A percentile compares a stretch with the other conserved stretches of the same genome.
Evolutionary conservation across 2,113 vertebrate genomes (phyloP).

Genomic region (crab-eating macaque (Macaca fascicularis)): DNA sequence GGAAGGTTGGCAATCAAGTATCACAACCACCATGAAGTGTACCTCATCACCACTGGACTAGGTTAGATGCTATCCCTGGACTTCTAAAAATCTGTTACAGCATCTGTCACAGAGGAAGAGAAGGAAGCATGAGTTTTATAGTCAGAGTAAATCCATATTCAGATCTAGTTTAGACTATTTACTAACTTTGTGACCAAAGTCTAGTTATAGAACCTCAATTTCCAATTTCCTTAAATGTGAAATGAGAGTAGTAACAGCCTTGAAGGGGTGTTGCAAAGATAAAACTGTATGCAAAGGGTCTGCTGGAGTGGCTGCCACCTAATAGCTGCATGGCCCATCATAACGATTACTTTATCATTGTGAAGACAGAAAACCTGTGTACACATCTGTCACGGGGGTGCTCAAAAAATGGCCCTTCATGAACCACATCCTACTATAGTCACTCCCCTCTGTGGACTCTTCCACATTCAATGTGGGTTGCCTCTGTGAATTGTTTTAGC

Average conservation of each 20-base stretch:
- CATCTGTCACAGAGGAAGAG: not conserved
- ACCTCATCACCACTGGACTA: not conserved
- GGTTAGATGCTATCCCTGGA: not conserved
- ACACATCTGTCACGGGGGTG: fast-evolving
- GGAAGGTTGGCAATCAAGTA: not conserved
- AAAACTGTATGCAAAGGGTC: not conserved
- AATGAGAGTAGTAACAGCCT: not conserved
- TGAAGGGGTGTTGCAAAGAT: not conserved
- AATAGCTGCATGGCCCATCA: not conserved
- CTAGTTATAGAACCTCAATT: not conserved
- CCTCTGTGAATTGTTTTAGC: not conserved
- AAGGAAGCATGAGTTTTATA: not conserved
- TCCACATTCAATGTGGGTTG: not conserved
- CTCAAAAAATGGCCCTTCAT: not conserved
- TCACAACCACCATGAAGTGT: not conserved
- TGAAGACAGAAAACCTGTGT: not conserved
- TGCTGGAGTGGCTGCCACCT: not conserved
- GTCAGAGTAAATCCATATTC: not conserved
- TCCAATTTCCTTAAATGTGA: not conserved
- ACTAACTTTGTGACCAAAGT: not conserved
- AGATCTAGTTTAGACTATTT: not conserved
- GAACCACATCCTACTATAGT: not conserved
- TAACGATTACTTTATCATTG: not conserved
- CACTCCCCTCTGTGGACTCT: not conserved
- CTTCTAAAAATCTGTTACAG: not conserved